Percentiles rank a stretch among this genome's conserved stretches.
Evolutionary conservation across 2,888 invertebrate species (phyloP).

Genomic region (Cryptocephalus moraei): DNA sequence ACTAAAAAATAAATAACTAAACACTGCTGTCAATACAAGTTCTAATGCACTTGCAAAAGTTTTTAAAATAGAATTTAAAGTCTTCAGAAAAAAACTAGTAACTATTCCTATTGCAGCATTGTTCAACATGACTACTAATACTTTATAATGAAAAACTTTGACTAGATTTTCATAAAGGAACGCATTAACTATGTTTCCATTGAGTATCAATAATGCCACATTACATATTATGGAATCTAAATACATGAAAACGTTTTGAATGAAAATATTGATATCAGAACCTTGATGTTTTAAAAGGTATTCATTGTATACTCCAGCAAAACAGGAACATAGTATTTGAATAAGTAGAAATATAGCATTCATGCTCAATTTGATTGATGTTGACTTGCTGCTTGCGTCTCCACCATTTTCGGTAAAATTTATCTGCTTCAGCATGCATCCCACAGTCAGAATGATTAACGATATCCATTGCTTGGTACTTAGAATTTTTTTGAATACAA

Average conservation of each 20-base stretch:
- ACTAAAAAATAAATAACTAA: conserved; percentile 76
- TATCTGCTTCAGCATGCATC: conserved; percentile 86
- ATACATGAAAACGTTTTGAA: conserved; percentile 95
- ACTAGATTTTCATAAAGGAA: conserved; percentile 47
- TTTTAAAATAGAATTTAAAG: conserved; percentile 88
- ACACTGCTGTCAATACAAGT: conserved; percentile 77
- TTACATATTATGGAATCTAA: conserved; percentile 90
- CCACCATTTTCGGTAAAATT: conserved; percentile 35
- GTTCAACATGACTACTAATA: conserved; percentile 74
- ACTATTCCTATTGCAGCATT: conserved; percentile 88
- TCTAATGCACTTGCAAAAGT: conserved; percentile 93
- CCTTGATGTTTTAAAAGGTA: conserved; percentile 82
- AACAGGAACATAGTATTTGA: conserved; percentile 83
- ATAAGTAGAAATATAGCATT: conserved; percentile 57
- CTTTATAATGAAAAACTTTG: conserved; percentile 55
- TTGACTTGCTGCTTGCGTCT: conserved; percentile 27
- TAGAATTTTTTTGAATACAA: conserved; percentile 75
- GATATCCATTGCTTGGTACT: conserved; percentile 82
- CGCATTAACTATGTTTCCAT: conserved; percentile 53
- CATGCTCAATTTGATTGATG: conserved; percentile 42
- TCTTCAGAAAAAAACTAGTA: conserved; percentile 87
- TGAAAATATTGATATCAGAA: conserved; percentile 74
- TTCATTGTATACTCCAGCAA: conserved; percentile 94
- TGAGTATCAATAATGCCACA: conserved; percentile 54
- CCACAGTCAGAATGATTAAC: conserved; percentile 70